Evolutionary conservation across 2,888 invertebrate genomes (phyloP).

Genomic region (Epinotia bilunana): DNA sequence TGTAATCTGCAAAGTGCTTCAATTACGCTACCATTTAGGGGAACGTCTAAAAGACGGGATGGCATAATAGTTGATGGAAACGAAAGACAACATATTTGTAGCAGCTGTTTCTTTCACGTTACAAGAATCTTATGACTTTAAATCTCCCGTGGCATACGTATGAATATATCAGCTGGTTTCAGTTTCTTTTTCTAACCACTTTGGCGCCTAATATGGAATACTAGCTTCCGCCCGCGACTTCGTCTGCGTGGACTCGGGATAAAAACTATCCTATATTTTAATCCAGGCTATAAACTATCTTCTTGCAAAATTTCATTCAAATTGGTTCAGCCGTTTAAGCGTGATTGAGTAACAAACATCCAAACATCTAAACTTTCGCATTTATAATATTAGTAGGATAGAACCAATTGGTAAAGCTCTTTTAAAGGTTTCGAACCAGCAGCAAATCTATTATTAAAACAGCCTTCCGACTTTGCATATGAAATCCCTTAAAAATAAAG

Average conservation of each 20-base stretch:
- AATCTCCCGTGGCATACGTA: background rate
- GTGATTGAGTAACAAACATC: too few relatives aligned
- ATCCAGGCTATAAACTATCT: too few relatives aligned
- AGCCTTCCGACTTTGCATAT: conserved; percentile 21
- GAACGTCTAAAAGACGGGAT: conserved; percentile 11
- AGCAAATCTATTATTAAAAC: conserved; percentile 31
- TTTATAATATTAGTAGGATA: too few relatives aligned
- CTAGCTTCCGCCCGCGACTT: too few relatives aligned
- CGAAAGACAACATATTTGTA: background rate
- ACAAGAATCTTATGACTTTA: background rate
- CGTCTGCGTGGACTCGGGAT: too few relatives aligned
- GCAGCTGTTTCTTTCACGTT: background rate
- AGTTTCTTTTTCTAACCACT: background rate
- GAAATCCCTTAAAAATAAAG: conserved; percentile 39
- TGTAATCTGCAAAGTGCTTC: conserved; percentile 34
- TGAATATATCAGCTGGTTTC: background rate
- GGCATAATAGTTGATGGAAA: conserved; percentile 8
- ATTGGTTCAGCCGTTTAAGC: too few relatives aligned
- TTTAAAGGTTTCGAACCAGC: conserved; percentile 17
- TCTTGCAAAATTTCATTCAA: too few relatives aligned
- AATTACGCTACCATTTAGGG: conserved; percentile 23
- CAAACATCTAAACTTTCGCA: too few relatives aligned
- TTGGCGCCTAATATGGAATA: background rate
- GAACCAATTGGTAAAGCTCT: conserved; percentile 7
- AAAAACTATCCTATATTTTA: too few relatives aligned